Evolutionary conservation across 2,113 vertebrate species (phyloP).

Genomic region (Gracilinanus agilis): DNA sequence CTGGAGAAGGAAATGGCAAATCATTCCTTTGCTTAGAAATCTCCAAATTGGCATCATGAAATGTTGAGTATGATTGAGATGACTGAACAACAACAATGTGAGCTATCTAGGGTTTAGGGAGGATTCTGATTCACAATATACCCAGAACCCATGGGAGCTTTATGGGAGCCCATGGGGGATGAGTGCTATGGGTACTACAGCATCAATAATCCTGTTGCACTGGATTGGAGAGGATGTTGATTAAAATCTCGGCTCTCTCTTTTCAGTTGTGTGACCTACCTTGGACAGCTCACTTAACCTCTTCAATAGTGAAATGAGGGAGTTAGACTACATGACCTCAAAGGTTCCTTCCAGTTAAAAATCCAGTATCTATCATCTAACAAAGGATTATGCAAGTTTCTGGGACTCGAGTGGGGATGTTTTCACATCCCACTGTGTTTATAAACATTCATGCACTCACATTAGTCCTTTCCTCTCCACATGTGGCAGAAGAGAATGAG

Average conservation of each 20-base stretch:
- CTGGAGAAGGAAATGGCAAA: no score
- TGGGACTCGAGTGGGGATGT: background rate
- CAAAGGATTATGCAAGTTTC: background rate
- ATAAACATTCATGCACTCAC: background rate
- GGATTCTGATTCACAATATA: background rate
- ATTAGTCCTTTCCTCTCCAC: background rate
- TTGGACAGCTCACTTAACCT: background rate
- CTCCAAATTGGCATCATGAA: no score
- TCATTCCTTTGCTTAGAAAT: no score
- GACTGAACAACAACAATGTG: no score
- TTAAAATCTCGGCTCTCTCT: background rate
- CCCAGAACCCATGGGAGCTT: background rate
- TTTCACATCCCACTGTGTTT: background rate
- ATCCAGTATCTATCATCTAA: background rate
- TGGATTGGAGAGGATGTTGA: background rate
- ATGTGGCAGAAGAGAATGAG: background rate
- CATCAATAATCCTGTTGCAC: background rate
- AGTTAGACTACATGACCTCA: background rate
- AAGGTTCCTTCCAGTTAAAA: background rate
- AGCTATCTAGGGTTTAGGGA: background rate
- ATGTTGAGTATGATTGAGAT: no score
- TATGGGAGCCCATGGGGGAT: background rate
- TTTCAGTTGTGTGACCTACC: background rate
- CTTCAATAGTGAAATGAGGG: background rate
- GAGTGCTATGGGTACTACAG: background rate